Evolutionary conservation across 2,797 vertebrate species (phyloP).

Genomic region (Etheostoma nigrum): DNA sequence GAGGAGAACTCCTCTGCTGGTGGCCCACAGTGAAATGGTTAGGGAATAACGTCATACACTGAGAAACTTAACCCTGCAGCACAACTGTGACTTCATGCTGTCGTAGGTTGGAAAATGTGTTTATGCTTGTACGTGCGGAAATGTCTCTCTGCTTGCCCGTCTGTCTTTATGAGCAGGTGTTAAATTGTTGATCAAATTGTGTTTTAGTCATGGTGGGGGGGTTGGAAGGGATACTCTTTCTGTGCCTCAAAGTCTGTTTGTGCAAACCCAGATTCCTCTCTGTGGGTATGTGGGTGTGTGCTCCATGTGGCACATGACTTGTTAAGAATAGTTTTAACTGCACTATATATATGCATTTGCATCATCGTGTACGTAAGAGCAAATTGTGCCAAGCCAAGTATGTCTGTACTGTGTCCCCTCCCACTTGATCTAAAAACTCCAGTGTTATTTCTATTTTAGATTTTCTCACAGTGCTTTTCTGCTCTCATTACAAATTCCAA

Average conservation of each 20-base stretch:
- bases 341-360: slow-evolving; percentile 48
- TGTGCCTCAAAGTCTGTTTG: slow-evolving; percentile 34
- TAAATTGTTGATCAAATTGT: slow-evolving; percentile 30
- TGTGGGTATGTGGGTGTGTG: slow-evolving; percentile 37
- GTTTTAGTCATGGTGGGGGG: neutral
- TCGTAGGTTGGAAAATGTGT: slow-evolving; percentile 55
- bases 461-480: slow-evolving; percentile 11
- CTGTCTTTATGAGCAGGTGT: slow-evolving; percentile 48
- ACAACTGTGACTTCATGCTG: slow-evolving; percentile 34
- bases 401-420: slow-evolving; percentile 41
- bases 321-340: slow-evolving; percentile 24
- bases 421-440: slow-evolving; percentile 58
- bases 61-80: slow-evolving; percentile 33
- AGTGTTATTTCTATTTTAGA: slow-evolving; percentile 7
- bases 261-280: slow-evolving; percentile 18
- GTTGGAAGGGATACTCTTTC: slow-evolving; percentile 8
- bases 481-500: neutral
- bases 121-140: slow-evolving; percentile 27
- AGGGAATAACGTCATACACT: slow-evolving; percentile 53
- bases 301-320: slow-evolving; percentile 53
- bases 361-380: slow-evolving; percentile 64
- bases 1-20: slow-evolving; percentile 23
- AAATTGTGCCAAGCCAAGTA: slow-evolving; percentile 41
- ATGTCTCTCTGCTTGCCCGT: slow-evolving; percentile 17
- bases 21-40: slow-evolving; percentile 39